Evolutionary conservation across 2,888 invertebrate genomes (phyloP).

Genomic region (Synanthedon myopaeformis): DNA sequence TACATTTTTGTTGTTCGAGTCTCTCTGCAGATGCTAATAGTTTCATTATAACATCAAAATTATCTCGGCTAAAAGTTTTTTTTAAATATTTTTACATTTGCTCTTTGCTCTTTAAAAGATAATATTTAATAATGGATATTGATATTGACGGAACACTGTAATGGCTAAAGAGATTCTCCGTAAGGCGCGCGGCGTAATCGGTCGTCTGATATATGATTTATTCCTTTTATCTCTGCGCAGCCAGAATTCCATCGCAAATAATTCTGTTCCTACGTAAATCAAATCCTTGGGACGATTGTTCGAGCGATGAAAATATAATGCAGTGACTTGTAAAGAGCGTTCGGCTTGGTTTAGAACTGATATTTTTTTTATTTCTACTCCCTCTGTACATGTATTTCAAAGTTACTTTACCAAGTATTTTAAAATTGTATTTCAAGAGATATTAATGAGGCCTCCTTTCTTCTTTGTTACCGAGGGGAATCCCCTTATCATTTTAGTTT

Average conservation of each 20-base stretch:
- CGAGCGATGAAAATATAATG: constrained; percentile 39
- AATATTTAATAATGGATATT: background rate
- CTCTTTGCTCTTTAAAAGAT: too few relatives aligned
- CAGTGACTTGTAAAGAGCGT: constrained; percentile 9
- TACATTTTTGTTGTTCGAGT: too few relatives aligned
- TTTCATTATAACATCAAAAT: too few relatives aligned
- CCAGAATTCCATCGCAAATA: constrained; percentile 50
- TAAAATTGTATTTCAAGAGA: too few relatives aligned
- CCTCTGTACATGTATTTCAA: too few relatives aligned
- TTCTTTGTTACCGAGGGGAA: too few relatives aligned
- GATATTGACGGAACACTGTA: background rate
- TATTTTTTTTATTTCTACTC: background rate
- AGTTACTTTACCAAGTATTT: too few relatives aligned
- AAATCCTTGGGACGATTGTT: constrained; percentile 41
- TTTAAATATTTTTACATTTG: too few relatives aligned
- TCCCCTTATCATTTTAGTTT: too few relatives aligned
- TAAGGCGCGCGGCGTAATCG: constrained; percentile 49
- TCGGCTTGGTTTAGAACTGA: background rate
- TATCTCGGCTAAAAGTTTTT: too few relatives aligned
- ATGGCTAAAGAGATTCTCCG: constrained; percentile 25
- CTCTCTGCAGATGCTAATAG: too few relatives aligned
- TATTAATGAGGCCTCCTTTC: too few relatives aligned
- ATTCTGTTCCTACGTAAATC: constrained; percentile 46
- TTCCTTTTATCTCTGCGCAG: constrained; percentile 53
- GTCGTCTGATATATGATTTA: constrained; percentile 58